phyloP scores from a whole-genome alignment of 2,888 invertebrate species.

The Stenolophus ochropezus region DNA sequence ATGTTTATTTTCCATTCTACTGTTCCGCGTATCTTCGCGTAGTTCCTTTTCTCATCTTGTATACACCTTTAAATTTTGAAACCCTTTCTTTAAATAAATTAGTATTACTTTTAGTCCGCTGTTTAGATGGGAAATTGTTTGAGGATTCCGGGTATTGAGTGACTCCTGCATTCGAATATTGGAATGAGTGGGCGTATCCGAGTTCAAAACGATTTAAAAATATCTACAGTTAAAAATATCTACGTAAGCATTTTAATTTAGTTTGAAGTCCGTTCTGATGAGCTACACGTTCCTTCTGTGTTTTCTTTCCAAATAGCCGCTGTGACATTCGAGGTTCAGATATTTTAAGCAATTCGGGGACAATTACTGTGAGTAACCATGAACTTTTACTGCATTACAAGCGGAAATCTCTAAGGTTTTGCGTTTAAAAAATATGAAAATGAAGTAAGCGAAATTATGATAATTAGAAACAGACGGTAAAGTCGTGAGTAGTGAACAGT shows the following conservation, averaged over 20 bases:
- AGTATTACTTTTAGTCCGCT: too few species aligned
- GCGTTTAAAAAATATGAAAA: slow-evolving; percentile 24
- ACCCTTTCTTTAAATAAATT: too few species aligned
- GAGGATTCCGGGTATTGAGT: neutral
- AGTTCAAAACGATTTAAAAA: slow-evolving; percentile 48
- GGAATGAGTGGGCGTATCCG: slow-evolving; percentile 38
- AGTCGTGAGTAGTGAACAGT: slow-evolving; percentile 24
- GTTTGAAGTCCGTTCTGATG: slow-evolving; percentile 38
- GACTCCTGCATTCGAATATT: slow-evolving; percentile 2
- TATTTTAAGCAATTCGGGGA: slow-evolving; percentile 31
- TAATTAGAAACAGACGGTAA: slow-evolving; percentile 39
- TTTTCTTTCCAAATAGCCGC: slow-evolving; percentile 11
- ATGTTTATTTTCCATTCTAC: too few species aligned
- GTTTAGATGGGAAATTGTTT: too few species aligned
- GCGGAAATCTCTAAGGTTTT: slow-evolving; percentile 26
- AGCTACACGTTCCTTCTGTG: slow-evolving; percentile 26
- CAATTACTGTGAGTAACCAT: slow-evolving; percentile 30
- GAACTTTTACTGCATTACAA: slow-evolving; percentile 17
- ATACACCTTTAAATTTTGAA: too few species aligned
- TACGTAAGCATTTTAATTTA: slow-evolving; percentile 33
- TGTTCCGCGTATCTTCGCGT: too few species aligned
- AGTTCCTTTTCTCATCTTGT: too few species aligned
- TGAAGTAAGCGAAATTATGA: slow-evolving; percentile 33
- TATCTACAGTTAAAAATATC: slow-evolving; percentile 30
- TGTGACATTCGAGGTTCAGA: slow-evolving; percentile 14